A percentile compares a stretch with the other conserved stretches of the same genome.
Evolutionary conservation across 1,140 invertebrate species (phyloP).

Genomic region (Cydia pomonella): DNA sequence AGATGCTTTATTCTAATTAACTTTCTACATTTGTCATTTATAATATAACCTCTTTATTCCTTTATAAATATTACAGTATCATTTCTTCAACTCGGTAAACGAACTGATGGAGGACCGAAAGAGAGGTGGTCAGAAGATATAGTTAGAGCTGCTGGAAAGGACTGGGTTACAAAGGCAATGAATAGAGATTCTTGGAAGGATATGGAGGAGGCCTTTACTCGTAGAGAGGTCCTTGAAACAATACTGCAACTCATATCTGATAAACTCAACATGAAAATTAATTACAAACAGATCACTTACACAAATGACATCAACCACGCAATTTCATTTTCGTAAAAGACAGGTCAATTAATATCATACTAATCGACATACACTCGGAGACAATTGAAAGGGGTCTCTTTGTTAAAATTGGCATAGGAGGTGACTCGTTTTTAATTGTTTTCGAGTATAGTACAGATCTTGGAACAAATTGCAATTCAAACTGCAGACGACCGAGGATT

Average conservation of each 20-base stretch:
- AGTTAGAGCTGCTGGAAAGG: no score
- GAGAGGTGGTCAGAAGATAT: no score
- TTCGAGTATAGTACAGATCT: background rate
- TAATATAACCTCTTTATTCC: no score
- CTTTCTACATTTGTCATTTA: background rate
- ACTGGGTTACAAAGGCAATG: no score
- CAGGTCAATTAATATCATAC: constrained; percentile 1
- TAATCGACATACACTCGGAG: background rate
- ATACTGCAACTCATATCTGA: no score
- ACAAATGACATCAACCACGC: background rate
- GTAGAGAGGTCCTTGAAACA: no score
- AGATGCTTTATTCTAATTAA: background rate
- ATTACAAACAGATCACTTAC: background rate
- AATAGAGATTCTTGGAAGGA: no score
- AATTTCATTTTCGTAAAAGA: background rate
- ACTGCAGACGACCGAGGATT: constrained; percentile 6
- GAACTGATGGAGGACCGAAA: no score
- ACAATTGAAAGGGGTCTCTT: background rate
- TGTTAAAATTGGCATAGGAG: background rate
- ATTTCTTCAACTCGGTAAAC: no score
- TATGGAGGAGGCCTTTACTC: no score
- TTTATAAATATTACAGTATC: no score
- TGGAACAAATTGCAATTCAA: background rate
- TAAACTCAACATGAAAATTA: no score
- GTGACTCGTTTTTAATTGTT: background rate